These are phyloP conservation scores for Callipepla californica DNA, from an alignment of 2,113 vertebrate genomes.

Conservation along the genomic window DNA sequence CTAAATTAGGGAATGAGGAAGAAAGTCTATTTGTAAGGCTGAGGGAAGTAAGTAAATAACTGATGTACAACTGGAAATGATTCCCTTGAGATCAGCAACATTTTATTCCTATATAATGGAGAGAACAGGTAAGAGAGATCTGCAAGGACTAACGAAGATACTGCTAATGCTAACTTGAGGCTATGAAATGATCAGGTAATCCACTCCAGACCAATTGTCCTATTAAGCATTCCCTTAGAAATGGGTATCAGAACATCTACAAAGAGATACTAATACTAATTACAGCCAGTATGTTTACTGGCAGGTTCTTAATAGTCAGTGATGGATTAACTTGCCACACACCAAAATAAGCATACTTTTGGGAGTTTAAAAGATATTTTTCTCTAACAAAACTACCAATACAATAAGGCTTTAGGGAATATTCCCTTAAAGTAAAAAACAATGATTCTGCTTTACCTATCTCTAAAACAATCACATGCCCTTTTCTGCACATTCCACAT, in stretches of 20 bases:
- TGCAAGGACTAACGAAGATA: background rate
- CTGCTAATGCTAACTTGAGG: background rate
- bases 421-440: background rate
- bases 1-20: background rate
- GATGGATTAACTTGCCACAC: background rate
- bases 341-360: background rate
- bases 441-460: background rate
- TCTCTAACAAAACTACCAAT: background rate
- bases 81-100: background rate
- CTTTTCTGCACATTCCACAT: background rate
- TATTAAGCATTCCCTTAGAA: background rate
- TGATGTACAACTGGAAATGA: background rate
- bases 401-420: background rate
- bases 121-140: background rate
- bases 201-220: background rate
- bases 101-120: background rate
- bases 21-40: background rate
- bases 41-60: background rate
- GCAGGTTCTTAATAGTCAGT: background rate
- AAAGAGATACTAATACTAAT: background rate
- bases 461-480: background rate
- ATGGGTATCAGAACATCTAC: background rate
- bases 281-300: background rate
- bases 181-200: background rate
- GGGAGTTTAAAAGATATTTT: background rate